These are phyloP conservation scores for Brachycybe producta DNA, from an alignment of 2,888 invertebrate species.

Conservation along the genomic window DNA sequence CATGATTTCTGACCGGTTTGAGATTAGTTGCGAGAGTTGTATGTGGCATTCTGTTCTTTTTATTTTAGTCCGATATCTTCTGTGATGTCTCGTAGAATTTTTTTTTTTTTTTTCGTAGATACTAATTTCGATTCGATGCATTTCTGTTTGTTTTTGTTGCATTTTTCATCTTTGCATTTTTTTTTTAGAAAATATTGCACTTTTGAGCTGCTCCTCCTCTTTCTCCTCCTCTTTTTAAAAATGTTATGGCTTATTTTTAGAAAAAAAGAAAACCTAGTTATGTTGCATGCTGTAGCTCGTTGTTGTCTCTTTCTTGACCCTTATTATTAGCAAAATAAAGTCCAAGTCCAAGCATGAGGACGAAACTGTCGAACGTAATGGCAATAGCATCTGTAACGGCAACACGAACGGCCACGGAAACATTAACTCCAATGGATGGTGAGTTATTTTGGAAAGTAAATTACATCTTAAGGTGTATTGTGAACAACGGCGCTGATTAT, in stretches of 20 bases:
- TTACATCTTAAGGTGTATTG: neutral
- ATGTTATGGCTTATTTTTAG: neutral
- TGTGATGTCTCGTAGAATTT: neutral
- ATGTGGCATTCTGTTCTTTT: neutral
- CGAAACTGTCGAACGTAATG: conserved; percentile 9
- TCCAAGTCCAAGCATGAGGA: conserved; percentile 12
- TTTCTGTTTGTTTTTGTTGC: neutral
- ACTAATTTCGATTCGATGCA: neutral
- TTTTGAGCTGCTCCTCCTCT: neutral
- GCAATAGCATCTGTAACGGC: neutral
- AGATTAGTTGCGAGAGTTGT: neutral
- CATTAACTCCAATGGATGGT: conserved; percentile 11
- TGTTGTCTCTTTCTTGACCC: conserved; percentile 9
- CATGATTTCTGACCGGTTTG: neutral
- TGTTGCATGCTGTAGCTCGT: conserved; percentile 11
- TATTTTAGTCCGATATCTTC: neutral
- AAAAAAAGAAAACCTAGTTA: neutral
- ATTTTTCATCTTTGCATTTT: neutral
- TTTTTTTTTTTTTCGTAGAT: too few relatives aligned
- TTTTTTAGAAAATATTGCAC: neutral
- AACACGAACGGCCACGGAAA: conserved; percentile 11
- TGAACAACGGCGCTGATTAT: neutral
- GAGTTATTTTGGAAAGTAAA: too few relatives aligned
- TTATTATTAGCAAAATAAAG: conserved; percentile 7
- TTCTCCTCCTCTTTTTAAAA: neutral